Percentiles rank a stretch among this genome's conserved stretches.
Conservation (phyloP, 2,888 invertebrate species). For the Euspilapteryx auroguttella region DNA sequence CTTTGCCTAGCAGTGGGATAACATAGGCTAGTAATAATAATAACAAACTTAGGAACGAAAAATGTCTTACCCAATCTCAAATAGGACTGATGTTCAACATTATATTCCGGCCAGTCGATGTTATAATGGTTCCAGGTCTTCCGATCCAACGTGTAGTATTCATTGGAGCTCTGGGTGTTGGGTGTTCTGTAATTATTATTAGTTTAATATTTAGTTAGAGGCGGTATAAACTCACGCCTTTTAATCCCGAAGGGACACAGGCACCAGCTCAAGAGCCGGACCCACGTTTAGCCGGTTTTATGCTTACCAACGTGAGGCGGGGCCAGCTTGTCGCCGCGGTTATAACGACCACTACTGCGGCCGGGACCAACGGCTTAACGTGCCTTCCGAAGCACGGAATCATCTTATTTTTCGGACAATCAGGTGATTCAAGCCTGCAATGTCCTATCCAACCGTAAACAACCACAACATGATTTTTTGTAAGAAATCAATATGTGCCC, state of each 20-base stretch:
- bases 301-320: neutral
- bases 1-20: too few relatives aligned
- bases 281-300: neutral
- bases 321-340: neutral
- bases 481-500: too few relatives aligned
- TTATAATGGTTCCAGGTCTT: conserved; percentile 71
- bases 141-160: conserved; percentile 64
- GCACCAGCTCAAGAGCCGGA: neutral
- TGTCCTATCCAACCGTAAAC: too few relatives aligned
- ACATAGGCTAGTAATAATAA: too few relatives aligned
- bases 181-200: conserved; percentile 63
- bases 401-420: too few relatives aligned
- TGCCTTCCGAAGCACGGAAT: too few relatives aligned
- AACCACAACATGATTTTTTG: too few relatives aligned
- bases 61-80: conserved; percentile 69
- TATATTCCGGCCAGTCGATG: conserved; percentile 85
- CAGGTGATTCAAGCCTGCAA: too few relatives aligned
- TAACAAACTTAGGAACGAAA: too few relatives aligned
- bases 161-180: conserved; percentile 69
- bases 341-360: neutral
- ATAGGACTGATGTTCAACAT: conserved; percentile 72
- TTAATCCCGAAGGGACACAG: neutral
- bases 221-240: neutral
- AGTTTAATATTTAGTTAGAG: neutral
- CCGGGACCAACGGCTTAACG: too few relatives aligned